Evolutionary conservation across 2,888 invertebrate species (phyloP).

Genomic region (Neoscelio sp.): DNA sequence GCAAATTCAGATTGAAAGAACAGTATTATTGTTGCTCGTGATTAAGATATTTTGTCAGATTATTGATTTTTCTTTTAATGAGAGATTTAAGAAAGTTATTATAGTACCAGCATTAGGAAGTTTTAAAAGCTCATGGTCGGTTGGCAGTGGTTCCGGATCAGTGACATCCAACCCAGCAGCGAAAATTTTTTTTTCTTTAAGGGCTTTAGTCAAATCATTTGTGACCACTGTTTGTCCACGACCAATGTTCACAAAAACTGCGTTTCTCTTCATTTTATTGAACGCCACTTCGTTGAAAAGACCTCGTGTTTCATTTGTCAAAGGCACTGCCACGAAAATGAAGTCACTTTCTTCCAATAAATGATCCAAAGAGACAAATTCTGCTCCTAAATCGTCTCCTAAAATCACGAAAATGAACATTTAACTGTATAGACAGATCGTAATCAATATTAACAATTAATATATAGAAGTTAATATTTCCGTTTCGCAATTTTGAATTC

Average conservation of each 20-base stretch:
- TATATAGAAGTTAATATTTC: too few species aligned
- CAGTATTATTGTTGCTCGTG: too few species aligned
- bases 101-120: slow-evolving; percentile 92
- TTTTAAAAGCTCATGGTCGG: slow-evolving; percentile 90
- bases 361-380: slow-evolving; percentile 87
- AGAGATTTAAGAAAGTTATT: not conserved
- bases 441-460: too few species aligned
- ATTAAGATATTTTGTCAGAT: too few species aligned
- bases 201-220: slow-evolving; percentile 90
- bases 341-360: slow-evolving; percentile 90
- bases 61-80: too few species aligned
- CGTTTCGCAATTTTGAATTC: not conserved
- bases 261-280: slow-evolving; percentile 89
- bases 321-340: slow-evolving; percentile 88
- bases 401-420: slow-evolving; percentile 36
- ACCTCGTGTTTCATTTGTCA: slow-evolving; percentile 88
- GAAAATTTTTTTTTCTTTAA: slow-evolving; percentile 90
- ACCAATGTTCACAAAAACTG: slow-evolving; percentile 91
- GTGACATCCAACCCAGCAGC: slow-evolving; percentile 97
- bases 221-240: slow-evolving; percentile 92
- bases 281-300: slow-evolving; percentile 89
- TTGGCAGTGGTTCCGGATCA: slow-evolving; percentile 94
- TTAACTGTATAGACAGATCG: too few species aligned
- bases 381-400: slow-evolving; percentile 85
- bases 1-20: too few species aligned